A percentile compares a stretch with the other conserved stretches of the same genome.
phyloP scores from a whole-genome alignment of 2,888 invertebrate genomes.

The Ischnura elegans region DNA sequence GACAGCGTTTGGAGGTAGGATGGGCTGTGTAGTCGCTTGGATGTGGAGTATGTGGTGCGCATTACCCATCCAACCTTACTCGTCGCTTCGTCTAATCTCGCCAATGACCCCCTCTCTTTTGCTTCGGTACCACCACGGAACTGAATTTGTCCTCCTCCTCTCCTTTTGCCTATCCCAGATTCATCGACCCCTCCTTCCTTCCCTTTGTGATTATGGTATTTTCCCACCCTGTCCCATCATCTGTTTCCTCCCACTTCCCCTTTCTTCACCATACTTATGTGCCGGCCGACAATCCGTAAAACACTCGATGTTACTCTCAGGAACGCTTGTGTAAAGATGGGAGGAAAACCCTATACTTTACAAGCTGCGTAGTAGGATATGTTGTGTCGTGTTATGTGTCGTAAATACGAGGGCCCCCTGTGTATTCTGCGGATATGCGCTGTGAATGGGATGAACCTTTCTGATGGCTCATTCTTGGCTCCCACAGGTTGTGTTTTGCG shows the following conservation, averaged over 20 bases:
- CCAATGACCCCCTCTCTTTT: constrained; percentile 73
- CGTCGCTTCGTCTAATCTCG: neutral
- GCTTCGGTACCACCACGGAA: constrained; percentile 76
- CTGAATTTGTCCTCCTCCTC: neutral
- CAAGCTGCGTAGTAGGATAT: neutral
- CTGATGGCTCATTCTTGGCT: neutral
- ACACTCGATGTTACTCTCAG: neutral
- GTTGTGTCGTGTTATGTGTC: constrained; percentile 13
- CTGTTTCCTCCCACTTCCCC: constrained; percentile 66
- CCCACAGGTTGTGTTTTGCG: neutral
- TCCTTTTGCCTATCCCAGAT: constrained; percentile 76
- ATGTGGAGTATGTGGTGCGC: neutral
- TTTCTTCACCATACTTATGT: neutral
- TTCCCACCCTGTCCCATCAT: constrained; percentile 70
- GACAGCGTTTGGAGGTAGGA: neutral
- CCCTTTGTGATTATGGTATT: constrained; percentile 76
- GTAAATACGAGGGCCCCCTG: neutral
- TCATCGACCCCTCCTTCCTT: constrained; percentile 77
- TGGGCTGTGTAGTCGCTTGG: neutral
- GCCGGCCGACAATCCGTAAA: constrained; percentile 29
- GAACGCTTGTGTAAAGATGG: constrained; percentile 18
- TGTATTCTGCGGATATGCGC: neutral
- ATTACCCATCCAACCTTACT: neutral
- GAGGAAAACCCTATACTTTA: constrained; percentile 32
- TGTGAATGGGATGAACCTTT: neutral